These are phyloP conservation scores for Hyaena hyaena DNA, from an alignment of 2,113 vertebrate species.

Conservation along the genomic window DNA sequence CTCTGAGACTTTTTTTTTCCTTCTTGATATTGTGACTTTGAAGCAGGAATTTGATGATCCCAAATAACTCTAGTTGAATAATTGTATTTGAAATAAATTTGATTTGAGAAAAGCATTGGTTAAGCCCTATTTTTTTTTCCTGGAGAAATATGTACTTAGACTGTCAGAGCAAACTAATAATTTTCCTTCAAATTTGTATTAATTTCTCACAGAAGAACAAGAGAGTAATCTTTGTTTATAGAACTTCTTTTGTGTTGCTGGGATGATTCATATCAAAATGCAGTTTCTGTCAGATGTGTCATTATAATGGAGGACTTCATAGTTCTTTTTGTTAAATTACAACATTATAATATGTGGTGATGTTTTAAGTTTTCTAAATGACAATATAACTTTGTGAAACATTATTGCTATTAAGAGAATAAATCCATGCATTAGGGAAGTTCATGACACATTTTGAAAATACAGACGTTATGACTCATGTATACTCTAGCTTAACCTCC, in stretches of 20 bases:
- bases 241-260: slow-evolving; percentile 61
- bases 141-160: slow-evolving; percentile 68
- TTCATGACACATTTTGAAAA: slow-evolving; percentile 66
- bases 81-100: slow-evolving; percentile 66
- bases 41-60: slow-evolving; percentile 64
- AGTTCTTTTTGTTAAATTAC: slow-evolving; percentile 72
- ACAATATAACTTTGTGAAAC: slow-evolving; percentile 61
- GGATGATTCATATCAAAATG: slow-evolving; percentile 63
- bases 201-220: slow-evolving; percentile 69
- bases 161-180: slow-evolving; percentile 73
- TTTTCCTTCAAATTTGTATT: slow-evolving; percentile 71
- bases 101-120: slow-evolving; percentile 68
- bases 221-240: slow-evolving; percentile 54
- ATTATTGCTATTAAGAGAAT: slow-evolving; percentile 59
- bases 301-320: slow-evolving; percentile 39
- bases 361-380: slow-evolving; percentile 66
- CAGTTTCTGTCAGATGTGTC: slow-evolving; percentile 63
- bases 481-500: slow-evolving; percentile 8
- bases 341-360: slow-evolving; percentile 26
- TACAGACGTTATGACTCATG: slow-evolving; percentile 35
- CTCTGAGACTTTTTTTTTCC: not conserved
- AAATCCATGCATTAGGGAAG: slow-evolving; percentile 58
- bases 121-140: slow-evolving; percentile 46
- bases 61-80: slow-evolving; percentile 68
- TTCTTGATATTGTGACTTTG: slow-evolving; percentile 66